These are phyloP conservation scores for Mugil cephalus DNA, from an alignment of 2,113 vertebrate species.

Conservation along the genomic window DNA sequence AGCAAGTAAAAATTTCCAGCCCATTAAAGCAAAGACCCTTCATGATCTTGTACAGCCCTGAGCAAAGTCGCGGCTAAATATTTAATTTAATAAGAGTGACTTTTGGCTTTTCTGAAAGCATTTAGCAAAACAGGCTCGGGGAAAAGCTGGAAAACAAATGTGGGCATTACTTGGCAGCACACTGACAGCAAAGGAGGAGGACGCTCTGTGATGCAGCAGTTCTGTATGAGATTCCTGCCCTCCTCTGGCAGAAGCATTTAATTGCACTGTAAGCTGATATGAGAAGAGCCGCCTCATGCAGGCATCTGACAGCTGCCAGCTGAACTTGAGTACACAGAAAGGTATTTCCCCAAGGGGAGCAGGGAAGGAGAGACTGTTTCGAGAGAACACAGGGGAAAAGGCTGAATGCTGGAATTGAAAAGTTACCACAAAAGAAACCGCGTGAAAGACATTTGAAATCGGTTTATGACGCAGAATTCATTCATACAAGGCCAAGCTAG, in stretches of 20 bases:
- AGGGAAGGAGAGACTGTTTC: constrained; percentile 2
- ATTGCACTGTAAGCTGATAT: constrained; percentile 30
- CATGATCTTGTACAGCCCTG: neutral
- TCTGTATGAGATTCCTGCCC: constrained; percentile 52
- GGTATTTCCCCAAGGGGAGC: constrained; percentile 63
- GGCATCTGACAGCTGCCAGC: constrained; percentile 47
- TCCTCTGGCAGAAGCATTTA: constrained; percentile 48
- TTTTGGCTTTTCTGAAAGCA: constrained; percentile 2
- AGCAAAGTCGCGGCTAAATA: neutral
- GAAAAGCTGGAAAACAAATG: neutral
- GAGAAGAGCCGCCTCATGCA: constrained; percentile 16
- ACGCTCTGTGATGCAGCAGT: constrained; percentile 55
- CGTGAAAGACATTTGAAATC: constrained; percentile 2
- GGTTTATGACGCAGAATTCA: neutral
- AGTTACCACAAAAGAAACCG: neutral
- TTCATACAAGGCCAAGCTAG: neutral
- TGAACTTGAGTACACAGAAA: constrained; percentile 38
- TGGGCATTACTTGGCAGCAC: constrained; percentile 25
- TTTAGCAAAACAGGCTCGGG: neutral
- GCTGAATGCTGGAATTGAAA: constrained; percentile 19
- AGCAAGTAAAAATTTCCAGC: neutral
- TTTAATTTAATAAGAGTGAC: constrained; percentile 1
- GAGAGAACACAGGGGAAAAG: constrained; percentile 5
- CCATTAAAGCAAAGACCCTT: neutral
- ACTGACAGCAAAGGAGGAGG: neutral